A percentile compares a stretch with the other conserved stretches of the same genome.
These are phyloP conservation scores for Oplegnathus fasciatus DNA, from an alignment of 2,113 vertebrate species.

Conservation along the genomic window DNA sequence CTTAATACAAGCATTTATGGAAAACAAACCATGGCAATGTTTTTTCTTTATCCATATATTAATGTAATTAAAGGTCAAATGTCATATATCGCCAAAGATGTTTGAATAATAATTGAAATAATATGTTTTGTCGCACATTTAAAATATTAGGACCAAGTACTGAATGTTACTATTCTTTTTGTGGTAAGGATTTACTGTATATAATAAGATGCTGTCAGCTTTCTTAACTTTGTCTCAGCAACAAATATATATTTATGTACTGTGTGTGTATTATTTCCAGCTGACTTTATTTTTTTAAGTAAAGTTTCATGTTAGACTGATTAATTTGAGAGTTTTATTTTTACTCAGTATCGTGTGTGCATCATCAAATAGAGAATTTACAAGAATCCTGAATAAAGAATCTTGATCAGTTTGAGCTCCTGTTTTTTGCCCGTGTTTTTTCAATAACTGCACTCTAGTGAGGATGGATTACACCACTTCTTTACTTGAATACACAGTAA, in stretches of 20 bases:
- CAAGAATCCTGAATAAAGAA: constrained; percentile 64
- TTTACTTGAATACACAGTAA: constrained; percentile 82
- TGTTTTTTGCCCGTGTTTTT: constrained; percentile 48
- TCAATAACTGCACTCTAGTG: constrained; percentile 61
- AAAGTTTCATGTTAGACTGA: constrained; percentile 24
- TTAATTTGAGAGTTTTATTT: constrained; percentile 46
- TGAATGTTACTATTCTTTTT: constrained; percentile 16
- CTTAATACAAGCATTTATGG: constrained; percentile 30
- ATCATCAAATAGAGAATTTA: constrained; percentile 57
- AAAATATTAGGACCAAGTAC: constrained; percentile 21
- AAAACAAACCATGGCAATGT: constrained; percentile 40
- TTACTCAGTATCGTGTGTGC: constrained; percentile 1
- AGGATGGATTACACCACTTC: constrained; percentile 76
- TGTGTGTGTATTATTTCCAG: constrained; percentile 25
- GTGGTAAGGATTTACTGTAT: constrained; percentile 16
- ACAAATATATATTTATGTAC: constrained; percentile 34
- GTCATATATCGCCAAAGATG: neutral
- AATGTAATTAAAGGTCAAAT: constrained; percentile 31
- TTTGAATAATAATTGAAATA: constrained; percentile 29
- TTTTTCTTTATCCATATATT: constrained; percentile 24
- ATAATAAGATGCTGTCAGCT: constrained; percentile 27
- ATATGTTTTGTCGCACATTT: constrained; percentile 13
- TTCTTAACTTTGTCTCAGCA: constrained; percentile 5
- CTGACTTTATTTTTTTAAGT: constrained; percentile 5
- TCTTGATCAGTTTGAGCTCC: constrained; percentile 58